Evolutionary conservation across 2,113 vertebrate species (phyloP).

Genomic region (Stigmatopora nigra): DNA sequence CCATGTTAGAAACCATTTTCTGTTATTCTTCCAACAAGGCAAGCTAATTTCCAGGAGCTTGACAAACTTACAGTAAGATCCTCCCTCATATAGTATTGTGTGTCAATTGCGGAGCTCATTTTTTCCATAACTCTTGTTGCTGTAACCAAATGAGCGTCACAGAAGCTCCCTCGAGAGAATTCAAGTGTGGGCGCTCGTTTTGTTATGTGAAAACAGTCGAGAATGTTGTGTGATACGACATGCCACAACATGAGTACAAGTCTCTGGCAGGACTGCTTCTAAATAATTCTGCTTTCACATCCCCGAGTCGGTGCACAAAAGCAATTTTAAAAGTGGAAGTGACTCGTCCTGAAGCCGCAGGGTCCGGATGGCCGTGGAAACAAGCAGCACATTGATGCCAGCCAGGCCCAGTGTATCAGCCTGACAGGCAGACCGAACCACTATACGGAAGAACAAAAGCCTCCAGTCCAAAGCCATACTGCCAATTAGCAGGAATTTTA

Average conservation of each 20-base stretch:
- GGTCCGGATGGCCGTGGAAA: conserved; percentile 43
- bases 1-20: neutral
- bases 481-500: conserved; percentile 69
- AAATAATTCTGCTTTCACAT: conserved; percentile 3
- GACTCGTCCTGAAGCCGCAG: conserved; percentile 46
- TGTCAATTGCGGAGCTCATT: neutral
- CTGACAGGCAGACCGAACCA: conserved; percentile 55
- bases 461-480: conserved; percentile 47
- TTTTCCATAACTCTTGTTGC: neutral
- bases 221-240: neutral
- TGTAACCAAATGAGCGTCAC: neutral
- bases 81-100: neutral
- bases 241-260: conserved; percentile 13
- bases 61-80: neutral
- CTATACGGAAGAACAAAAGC: conserved; percentile 48
- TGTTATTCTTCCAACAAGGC: neutral
- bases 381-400: conserved; percentile 61
- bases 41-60: neutral
- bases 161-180: neutral
- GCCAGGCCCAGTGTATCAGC: conserved; percentile 46
- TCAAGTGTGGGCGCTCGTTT: neutral
- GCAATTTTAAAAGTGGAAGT: conserved; percentile 51
- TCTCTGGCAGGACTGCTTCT: conserved; percentile 7
- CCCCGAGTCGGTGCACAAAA: conserved; percentile 34
- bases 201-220: neutral